Base-by-base conservation (phyloP, 2,888 invertebrate species). In the Malthinus flaveolus region DNA sequence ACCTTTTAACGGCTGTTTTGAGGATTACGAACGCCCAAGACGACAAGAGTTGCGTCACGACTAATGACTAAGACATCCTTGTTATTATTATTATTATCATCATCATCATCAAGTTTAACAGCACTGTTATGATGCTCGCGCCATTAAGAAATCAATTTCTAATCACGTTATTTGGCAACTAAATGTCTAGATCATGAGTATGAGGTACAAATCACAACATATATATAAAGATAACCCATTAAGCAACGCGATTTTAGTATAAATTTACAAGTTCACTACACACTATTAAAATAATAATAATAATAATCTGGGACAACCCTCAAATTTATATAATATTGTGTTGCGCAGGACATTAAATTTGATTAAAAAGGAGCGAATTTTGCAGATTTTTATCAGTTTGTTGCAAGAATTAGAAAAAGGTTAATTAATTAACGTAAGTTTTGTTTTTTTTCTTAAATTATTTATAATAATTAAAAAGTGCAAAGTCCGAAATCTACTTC, bases 311-410 rank as follows among this genome's bases (percentile, higher is more conserved):
- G 58, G 52, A 45, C 58, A 44, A 53, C 58, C 58, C 58, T 58
- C 58, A 13, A 44, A 32, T 48, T 45, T 15, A 42, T n/a, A 13
- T 6, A 36, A 12, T 32, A 15, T 23, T 12, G 36, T 34, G 44
- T 49, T 61, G 65, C 65, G 66, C 66, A 66, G 63, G 66, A 62
- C 66, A 13, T 44, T 35, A 57, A 44, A 52, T 32, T 50, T 56
- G 49, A 52, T 64, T 65, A 65, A 62, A 23, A 66, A 62, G 63
- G 59, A 56, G 51, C 55, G 65, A 58, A 62, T 63, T 58, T 63
- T 54, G 51, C 60, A 54, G 57, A 55, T 33, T 49, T 50, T 56
- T 52, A 64, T 58, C 64, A 66, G 66, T 66, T 55, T 60, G 57
- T 42, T 35, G 51, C 58, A 42, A 55, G 51, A 62, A 8, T 36